These are phyloP conservation scores for Nannoperca australis DNA, from an alignment of 2,797 vertebrate species.

Conservation along the genomic window DNA sequence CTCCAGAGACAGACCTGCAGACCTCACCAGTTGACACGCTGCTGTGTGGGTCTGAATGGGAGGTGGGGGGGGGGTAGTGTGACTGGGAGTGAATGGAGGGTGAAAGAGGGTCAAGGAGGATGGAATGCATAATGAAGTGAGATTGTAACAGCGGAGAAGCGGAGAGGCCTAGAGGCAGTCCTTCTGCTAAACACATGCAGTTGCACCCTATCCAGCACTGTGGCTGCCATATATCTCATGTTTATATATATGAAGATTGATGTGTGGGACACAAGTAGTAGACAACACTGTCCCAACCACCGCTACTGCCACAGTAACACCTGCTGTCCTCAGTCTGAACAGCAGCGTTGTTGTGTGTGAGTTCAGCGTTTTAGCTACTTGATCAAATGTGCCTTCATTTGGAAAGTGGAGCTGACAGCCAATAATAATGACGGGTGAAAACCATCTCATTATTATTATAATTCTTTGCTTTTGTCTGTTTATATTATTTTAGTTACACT, in stretches of 20 bases:
- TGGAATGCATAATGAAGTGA: conserved; percentile 53
- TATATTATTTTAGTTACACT: neutral
- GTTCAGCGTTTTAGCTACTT: neutral
- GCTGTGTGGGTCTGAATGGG: conserved; percentile 39
- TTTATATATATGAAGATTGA: neutral
- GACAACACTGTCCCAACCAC: neutral
- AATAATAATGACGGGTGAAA: no score
- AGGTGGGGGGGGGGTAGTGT: conserved; percentile 11
- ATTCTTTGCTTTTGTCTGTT: neutral
- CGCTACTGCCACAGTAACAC: neutral
- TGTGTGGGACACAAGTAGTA: neutral
- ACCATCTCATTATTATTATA: neutral
- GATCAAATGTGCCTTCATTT: neutral
- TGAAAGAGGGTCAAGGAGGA: conserved; percentile 51
- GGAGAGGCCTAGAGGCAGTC: conserved; percentile 15
- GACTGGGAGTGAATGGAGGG: conserved; percentile 39
- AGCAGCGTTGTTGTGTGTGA: neutral
- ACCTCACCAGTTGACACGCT: conserved; percentile 44
- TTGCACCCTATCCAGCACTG: neutral
- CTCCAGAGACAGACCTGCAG: conserved; percentile 46
- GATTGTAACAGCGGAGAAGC: conserved; percentile 16
- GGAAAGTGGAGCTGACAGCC: no score
- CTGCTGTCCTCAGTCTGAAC: neutral
- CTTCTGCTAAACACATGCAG: conserved; percentile 7
- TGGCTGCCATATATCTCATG: no score